phyloP scores from a whole-genome alignment of 1,140 invertebrate genomes.

The Neelides sp. region DNA sequence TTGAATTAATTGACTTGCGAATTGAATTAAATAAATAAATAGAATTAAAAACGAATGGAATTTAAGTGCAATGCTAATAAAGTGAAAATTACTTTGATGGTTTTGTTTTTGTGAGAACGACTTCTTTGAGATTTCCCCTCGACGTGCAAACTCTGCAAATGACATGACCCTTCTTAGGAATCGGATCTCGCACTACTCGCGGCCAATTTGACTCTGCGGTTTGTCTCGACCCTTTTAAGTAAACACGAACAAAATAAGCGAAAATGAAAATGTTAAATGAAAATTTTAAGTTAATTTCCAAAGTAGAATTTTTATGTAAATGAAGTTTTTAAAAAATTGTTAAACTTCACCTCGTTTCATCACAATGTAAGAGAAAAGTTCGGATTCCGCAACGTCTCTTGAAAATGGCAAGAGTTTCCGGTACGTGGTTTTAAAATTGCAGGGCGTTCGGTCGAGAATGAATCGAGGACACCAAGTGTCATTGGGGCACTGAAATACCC shows the following conservation, averaged over 20 bases:
- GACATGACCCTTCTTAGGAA: conserved; percentile 52
- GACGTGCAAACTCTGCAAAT: conserved; percentile 65
- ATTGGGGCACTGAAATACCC: conserved; percentile 58
- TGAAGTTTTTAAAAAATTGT: conserved; percentile 13
- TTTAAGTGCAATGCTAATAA: conserved; percentile 9
- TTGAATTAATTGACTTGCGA: conserved; percentile 1
- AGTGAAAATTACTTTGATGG: conserved; percentile 50
- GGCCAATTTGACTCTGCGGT: conserved; percentile 51
- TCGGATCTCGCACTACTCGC: conserved; percentile 53
- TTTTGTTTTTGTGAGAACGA: conserved; percentile 59
- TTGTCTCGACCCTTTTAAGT: neutral
- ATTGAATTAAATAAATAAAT: too few relatives aligned
- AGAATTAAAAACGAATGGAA: conserved; percentile 9
- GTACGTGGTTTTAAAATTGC: conserved; percentile 60
- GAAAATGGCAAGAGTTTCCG: conserved; percentile 42
- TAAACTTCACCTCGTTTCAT: conserved; percentile 57
- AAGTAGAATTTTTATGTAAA: conserved; percentile 1
- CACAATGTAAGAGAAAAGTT: conserved; percentile 61
- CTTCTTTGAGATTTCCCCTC: conserved; percentile 57
- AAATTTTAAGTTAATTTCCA: conserved; percentile 5
- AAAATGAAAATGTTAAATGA: too few relatives aligned
- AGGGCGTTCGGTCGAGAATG: conserved; percentile 47
- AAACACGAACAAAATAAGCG: conserved; percentile 6
- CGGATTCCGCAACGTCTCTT: conserved; percentile 36
- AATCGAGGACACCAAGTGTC: conserved; percentile 58